Evolutionary conservation across 2,113 vertebrate genomes (phyloP).

Genomic region (Eulacestoma nigropectus): DNA sequence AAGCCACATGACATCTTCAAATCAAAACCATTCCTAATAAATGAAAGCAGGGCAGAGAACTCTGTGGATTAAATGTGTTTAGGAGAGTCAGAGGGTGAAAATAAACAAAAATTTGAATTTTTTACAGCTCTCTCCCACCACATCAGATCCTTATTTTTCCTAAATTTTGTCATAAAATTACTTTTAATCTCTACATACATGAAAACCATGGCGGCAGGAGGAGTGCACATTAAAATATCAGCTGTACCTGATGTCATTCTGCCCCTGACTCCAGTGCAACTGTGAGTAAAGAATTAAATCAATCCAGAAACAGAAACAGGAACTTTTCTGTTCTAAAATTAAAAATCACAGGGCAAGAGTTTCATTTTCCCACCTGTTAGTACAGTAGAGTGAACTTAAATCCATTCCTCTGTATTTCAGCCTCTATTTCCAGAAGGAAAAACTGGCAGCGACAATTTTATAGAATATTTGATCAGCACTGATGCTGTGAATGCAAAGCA

Average conservation of each 20-base stretch:
- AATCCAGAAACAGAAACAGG: background rate
- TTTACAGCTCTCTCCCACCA: background rate
- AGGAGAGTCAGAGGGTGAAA: background rate
- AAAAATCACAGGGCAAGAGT: background rate
- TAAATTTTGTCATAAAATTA: background rate
- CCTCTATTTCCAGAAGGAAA: background rate
- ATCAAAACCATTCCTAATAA: conserved; percentile 61
- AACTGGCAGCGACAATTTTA: background rate
- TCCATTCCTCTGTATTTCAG: background rate
- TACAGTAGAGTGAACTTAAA: background rate
- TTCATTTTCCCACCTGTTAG: background rate
- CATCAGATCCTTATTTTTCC: background rate
- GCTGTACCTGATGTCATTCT: background rate
- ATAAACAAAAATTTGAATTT: conserved; percentile 19
- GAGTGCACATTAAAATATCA: background rate
- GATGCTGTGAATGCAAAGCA: background rate
- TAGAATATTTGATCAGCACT: background rate
- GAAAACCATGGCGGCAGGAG: background rate
- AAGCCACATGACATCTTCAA: conserved; percentile 56
- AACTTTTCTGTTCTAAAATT: background rate
- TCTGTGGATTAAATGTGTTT: conserved; percentile 31
- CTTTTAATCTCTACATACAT: background rate
- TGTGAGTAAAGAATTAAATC: background rate
- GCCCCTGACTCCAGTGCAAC: background rate
- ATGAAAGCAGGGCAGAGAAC: conserved; percentile 43